A percentile compares a stretch with the other conserved stretches of the same genome.
phyloP scores from a whole-genome alignment of 2,888 invertebrate genomes.

The Cremastobaeus sp. region DNA sequence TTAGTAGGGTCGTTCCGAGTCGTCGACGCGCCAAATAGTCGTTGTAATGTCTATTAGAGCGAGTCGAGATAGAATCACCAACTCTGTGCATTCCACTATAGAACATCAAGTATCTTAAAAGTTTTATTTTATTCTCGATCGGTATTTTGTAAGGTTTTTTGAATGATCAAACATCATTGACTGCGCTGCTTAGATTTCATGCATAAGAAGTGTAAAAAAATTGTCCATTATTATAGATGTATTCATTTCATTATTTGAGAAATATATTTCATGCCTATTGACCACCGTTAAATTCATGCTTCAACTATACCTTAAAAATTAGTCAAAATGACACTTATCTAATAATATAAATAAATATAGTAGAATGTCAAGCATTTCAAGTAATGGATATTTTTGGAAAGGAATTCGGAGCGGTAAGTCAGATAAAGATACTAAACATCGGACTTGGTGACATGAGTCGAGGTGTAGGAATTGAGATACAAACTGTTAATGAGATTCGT shows the following conservation, averaged over 20 bases:
- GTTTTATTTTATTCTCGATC: background rate
- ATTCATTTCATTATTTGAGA: no score
- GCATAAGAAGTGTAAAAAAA: no score
- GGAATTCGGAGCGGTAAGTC: slow-evolving; percentile 55
- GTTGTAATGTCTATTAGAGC: slow-evolving; percentile 56
- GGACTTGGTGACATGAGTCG: slow-evolving; percentile 62
- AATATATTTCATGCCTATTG: no score
- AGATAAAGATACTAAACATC: slow-evolving; percentile 58
- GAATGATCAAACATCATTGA: slow-evolving; percentile 4
- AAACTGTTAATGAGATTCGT: slow-evolving; percentile 63
- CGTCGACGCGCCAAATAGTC: slow-evolving; percentile 61
- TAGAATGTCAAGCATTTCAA: slow-evolving; percentile 41
- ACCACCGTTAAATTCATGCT: background rate
- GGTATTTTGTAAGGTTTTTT: slow-evolving; percentile 2
- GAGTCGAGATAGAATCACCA: slow-evolving; percentile 40
- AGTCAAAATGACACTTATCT: slow-evolving; percentile 21
- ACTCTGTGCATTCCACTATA: slow-evolving; percentile 33
- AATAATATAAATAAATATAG: slow-evolving; percentile 57
- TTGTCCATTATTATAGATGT: no score
- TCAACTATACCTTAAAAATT: slow-evolving; percentile 23
- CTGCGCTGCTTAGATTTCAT: no score
- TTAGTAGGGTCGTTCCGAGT: slow-evolving; percentile 59
- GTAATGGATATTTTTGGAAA: slow-evolving; percentile 60
- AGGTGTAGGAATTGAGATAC: slow-evolving; percentile 62
- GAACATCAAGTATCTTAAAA: slow-evolving; percentile 12